These are phyloP conservation scores for Hemiprocne comata DNA, from an alignment of 2,113 vertebrate species.

Conservation along the genomic window DNA sequence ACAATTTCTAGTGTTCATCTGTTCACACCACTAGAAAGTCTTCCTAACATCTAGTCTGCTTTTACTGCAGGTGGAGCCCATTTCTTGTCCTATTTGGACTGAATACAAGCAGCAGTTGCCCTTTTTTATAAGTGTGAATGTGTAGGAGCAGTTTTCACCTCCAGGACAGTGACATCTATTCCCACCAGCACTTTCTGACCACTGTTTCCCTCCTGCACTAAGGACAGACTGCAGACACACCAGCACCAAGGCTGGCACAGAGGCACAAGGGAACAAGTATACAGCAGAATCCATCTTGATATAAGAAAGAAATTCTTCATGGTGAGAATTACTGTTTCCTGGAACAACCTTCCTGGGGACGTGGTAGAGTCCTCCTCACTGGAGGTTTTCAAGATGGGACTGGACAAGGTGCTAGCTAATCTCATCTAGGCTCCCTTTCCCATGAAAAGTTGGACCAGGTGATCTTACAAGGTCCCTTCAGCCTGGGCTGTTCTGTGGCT, in stretches of 20 bases:
- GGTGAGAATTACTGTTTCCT: background rate
- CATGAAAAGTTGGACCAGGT: background rate
- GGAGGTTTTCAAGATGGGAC: background rate
- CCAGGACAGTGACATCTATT: background rate
- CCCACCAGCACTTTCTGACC: background rate
- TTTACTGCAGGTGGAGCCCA: background rate
- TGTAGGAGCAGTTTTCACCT: background rate
- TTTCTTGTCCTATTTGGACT: background rate
- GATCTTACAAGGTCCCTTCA: background rate
- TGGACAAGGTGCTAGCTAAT: background rate
- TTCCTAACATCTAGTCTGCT: background rate
- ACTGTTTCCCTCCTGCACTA: background rate
- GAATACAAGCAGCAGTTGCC: background rate
- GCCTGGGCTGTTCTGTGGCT: background rate
- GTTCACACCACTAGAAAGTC: background rate
- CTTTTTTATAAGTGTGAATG: background rate
- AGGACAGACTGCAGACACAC: fast-evolving
- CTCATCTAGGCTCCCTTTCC: background rate
- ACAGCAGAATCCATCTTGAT: background rate
- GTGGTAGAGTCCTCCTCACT: background rate
- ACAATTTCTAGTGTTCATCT: background rate
- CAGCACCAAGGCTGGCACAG: background rate
- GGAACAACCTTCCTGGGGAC: background rate
- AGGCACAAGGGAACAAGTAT: background rate
- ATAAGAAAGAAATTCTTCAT: background rate